Evolutionary conservation across 2,797 vertebrate species (phyloP).

Genomic region (Enteromius viviparus): DNA sequence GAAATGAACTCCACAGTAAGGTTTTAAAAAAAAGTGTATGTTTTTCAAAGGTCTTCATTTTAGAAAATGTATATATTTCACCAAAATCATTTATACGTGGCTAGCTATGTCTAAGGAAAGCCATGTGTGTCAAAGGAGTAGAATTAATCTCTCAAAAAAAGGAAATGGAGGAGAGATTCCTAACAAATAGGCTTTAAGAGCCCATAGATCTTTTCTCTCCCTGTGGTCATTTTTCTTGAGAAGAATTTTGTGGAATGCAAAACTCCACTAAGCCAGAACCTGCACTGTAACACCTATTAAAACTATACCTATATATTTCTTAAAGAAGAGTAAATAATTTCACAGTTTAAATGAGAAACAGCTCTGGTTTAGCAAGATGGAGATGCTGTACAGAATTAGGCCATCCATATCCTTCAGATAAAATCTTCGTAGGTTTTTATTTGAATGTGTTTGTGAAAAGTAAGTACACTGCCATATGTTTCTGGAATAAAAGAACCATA

Average conservation of each 20-base stretch:
- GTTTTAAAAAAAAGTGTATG: neutral
- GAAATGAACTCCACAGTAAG: neutral
- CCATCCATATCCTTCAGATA: constrained; percentile 23
- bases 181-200: constrained; percentile 42
- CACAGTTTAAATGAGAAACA: constrained; percentile 14
- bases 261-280: constrained; percentile 29
- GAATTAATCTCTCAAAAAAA: constrained; percentile 41
- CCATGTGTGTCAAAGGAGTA: constrained; percentile 9
- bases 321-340: constrained; percentile 5
- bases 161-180: constrained; percentile 45
- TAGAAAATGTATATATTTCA: constrained; percentile 12
- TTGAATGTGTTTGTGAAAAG: constrained; percentile 14
- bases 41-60: constrained; percentile 16
- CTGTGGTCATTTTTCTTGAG: constrained; percentile 36
- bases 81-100: neutral
- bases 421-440: neutral
- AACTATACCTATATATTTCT: neutral
- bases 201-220: constrained; percentile 43
- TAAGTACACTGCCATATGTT: constrained; percentile 1
- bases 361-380: neutral
- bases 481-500: neutral
- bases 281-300: constrained; percentile 10
- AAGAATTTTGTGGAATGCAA: constrained; percentile 19
- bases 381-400: neutral
- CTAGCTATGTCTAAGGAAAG: neutral